Percentiles rank a stretch among this genome's conserved stretches.
phyloP scores from a whole-genome alignment of 2,113 vertebrate genomes.

The Scytalopus superciliaris region DNA sequence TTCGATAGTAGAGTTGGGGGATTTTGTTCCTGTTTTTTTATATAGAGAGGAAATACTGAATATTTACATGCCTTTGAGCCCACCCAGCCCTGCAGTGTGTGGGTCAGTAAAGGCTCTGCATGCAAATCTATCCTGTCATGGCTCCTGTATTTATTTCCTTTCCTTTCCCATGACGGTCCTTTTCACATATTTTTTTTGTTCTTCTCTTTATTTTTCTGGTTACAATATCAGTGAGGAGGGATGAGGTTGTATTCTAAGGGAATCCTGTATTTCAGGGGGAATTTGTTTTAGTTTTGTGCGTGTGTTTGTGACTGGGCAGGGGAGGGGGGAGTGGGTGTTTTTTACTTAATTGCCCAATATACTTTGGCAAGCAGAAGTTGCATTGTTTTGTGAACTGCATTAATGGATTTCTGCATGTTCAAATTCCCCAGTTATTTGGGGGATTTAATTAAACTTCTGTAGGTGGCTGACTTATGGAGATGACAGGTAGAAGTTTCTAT shows the following conservation, averaged over 20 bases:
- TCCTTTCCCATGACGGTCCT: not conserved
- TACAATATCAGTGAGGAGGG: not conserved
- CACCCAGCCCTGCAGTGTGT: not conserved
- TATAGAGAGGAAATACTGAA: not conserved
- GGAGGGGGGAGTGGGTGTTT: not conserved
- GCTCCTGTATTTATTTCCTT: conserved; percentile 12
- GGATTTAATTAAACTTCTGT: not conserved
- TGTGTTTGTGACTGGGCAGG: not conserved
- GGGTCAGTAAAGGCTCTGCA: not conserved
- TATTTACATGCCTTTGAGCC: not conserved
- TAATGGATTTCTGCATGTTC: not conserved
- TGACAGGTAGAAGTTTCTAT: conserved; percentile 3
- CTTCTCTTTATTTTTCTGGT: not conserved
- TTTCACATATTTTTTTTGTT: not conserved
- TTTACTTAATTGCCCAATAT: conserved; percentile 3
- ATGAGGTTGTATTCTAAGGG: not conserved
- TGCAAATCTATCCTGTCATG: not conserved
- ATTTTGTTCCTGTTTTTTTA: not conserved
- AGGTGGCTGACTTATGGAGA: not conserved
- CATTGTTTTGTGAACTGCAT: conserved; percentile 3
- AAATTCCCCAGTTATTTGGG: not conserved
- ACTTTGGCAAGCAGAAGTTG: conserved; percentile 14
- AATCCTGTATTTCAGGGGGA: not conserved
- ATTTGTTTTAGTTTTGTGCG: not conserved
- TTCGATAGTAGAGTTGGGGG: not conserved